These are phyloP conservation scores for Nematopogon swammerdamellus DNA, from an alignment of 2,888 invertebrate species.

Conservation along the genomic window DNA sequence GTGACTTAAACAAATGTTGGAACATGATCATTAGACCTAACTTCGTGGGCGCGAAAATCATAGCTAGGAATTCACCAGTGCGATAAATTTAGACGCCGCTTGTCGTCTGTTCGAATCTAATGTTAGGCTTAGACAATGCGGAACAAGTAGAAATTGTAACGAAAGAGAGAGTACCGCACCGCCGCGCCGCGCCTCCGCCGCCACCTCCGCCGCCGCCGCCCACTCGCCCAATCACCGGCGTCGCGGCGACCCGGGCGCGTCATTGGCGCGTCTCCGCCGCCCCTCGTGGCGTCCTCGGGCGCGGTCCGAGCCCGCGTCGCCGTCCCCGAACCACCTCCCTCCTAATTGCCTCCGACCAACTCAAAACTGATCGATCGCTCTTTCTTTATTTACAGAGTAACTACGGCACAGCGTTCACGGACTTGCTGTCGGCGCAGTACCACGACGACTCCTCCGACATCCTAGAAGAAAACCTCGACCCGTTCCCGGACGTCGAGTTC, in stretches of 20 bases:
- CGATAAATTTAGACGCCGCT: background rate
- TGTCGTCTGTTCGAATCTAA: background rate
- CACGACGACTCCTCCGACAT: conserved; percentile 69
- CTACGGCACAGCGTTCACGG: conserved; percentile 77
- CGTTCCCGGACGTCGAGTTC: conserved; percentile 67
- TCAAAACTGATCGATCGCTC: conserved; percentile 32
- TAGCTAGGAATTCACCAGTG: background rate
- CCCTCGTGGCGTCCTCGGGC: conserved; percentile 17
- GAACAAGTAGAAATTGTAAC: background rate
- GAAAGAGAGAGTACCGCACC: background rate
- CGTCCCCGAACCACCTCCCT: conserved; percentile 34
- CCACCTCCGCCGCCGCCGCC: background rate
- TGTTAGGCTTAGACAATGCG: background rate
- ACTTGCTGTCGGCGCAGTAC: conserved; percentile 71
- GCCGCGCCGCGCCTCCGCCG: no score
- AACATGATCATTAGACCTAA: background rate
- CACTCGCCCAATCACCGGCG: background rate
- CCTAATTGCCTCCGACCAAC: conserved; percentile 23
- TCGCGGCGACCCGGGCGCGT: conserved; percentile 14
- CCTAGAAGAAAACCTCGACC: conserved; percentile 70
- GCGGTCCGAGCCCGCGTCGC: conserved; percentile 16
- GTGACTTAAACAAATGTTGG: no score
- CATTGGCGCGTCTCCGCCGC: conserved; percentile 35
- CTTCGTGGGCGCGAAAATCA: background rate
- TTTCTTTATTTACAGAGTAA: conserved; percentile 66